These are phyloP conservation scores for Synergus itoensis DNA, from an alignment of 2,888 invertebrate species.

Conservation along the genomic window DNA sequence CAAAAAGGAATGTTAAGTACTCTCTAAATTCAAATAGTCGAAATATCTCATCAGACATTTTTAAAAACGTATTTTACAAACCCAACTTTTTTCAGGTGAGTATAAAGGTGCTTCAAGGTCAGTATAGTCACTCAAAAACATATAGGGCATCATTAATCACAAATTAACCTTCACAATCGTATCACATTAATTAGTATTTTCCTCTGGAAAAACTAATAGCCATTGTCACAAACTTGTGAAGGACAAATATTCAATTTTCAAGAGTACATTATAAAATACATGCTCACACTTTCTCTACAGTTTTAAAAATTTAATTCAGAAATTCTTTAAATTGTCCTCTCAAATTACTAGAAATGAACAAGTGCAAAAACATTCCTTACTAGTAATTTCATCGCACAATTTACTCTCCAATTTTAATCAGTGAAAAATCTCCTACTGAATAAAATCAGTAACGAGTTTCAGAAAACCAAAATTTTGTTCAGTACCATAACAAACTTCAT, in stretches of 20 bases:
- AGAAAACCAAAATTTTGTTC: neutral
- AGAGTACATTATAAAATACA: neutral
- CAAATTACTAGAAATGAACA: neutral
- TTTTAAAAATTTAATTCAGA: neutral
- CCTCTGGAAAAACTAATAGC: neutral
- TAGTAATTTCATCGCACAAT: neutral
- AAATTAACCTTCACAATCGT: constrained; percentile 16
- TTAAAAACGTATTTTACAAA: neutral
- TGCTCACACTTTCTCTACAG: neutral
- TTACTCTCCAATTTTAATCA: neutral
- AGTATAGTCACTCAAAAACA: neutral
- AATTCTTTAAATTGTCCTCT: neutral
- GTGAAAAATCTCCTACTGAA: neutral
- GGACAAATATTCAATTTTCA: neutral
- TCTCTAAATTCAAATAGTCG: neutral
- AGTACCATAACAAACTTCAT: constrained; percentile 1
- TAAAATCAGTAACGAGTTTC: neutral
- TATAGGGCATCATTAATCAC: constrained; percentile 3
- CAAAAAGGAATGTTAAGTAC: neutral
- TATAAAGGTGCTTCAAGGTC: constrained; percentile 17
- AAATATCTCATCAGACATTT: neutral
- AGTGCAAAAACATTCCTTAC: neutral
- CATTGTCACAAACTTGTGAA: constrained; percentile 1
- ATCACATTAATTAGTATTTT: constrained; percentile 16
- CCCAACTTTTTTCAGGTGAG: neutral